Percentiles rank a stretch among this genome's conserved stretches.
phyloP scores from a whole-genome alignment of 2,888 invertebrate genomes.

The Alitta virens region DNA sequence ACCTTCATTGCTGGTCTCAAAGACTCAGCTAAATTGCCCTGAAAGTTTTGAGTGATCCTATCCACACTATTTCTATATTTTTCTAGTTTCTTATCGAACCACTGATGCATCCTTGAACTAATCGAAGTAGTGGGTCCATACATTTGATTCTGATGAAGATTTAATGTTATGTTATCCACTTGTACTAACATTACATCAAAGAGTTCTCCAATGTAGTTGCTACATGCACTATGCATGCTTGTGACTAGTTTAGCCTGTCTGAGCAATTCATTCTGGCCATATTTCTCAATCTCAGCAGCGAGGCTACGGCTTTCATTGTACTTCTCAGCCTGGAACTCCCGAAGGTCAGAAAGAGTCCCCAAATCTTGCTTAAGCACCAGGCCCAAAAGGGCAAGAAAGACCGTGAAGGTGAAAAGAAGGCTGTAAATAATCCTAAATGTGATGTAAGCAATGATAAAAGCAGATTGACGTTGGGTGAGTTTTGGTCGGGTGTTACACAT shows the following conservation, averaged over 20 bases:
- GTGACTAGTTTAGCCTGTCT: conserved; percentile 15
- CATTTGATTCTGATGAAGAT: conserved; percentile 11
- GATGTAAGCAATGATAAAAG: conserved; percentile 12
- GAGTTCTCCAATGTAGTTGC: conserved; percentile 16
- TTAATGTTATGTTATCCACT: conserved; percentile 15
- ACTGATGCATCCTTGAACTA: conserved; percentile 21
- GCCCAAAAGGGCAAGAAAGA: conserved; percentile 7
- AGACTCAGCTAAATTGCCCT: conserved; percentile 3
- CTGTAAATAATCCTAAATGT: conserved; percentile 16
- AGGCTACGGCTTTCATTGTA: conserved; percentile 12
- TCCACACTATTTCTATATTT: conserved; percentile 7
- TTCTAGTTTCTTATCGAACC: conserved; percentile 14
- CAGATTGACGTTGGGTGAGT: conserved; percentile 6
- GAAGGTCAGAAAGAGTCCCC: conserved; percentile 2
- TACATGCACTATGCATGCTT: conserved; percentile 17
- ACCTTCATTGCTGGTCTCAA: conserved; percentile 16
- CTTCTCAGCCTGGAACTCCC: conserved; percentile 8
- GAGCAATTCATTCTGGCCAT: conserved; percentile 13
- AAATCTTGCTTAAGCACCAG: conserved; percentile 10
- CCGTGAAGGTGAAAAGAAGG: conserved; percentile 21
- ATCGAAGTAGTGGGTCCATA: conserved; percentile 19
- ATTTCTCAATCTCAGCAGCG: conserved; percentile 5
- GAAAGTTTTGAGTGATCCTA: conserved; percentile 16
- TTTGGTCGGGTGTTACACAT: not conserved
- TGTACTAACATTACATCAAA: conserved; percentile 13